A percentile compares a stretch with the other conserved stretches of the same genome.
Evolutionary conservation across 2,888 invertebrate species (phyloP).

Genomic region (Falcaria lacertinaria): DNA sequence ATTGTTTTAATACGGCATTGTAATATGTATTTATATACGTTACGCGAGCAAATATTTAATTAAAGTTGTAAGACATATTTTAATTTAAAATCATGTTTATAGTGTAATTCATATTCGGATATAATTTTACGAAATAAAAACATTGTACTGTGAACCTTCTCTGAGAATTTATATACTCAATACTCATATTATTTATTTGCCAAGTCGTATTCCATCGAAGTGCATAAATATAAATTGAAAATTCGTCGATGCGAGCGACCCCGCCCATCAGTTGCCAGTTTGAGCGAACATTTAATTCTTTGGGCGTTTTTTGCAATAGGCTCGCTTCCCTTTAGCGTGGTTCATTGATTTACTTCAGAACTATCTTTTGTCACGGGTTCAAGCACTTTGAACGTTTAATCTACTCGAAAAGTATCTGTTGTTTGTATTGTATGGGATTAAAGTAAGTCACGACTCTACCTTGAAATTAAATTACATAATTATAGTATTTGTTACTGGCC

Average conservation of each 20-base stretch:
- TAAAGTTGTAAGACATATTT: too few species aligned
- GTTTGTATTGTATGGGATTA: neutral
- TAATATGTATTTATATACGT: too few species aligned
- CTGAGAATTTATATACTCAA: too few species aligned
- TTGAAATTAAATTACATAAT: too few species aligned
- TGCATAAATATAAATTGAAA: constrained; percentile 44
- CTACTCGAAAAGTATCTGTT: neutral
- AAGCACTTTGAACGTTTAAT: neutral
- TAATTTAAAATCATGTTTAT: too few species aligned
- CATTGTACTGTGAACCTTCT: too few species aligned
- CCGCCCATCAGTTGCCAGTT: constrained; percentile 29
- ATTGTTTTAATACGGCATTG: too few species aligned
- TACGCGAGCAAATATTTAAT: too few species aligned
- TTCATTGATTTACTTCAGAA: constrained; percentile 14
- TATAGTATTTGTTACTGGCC: too few species aligned
- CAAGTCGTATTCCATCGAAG: constrained; percentile 18
- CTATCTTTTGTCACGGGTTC: constrained; percentile 2
- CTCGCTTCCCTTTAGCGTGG: constrained; percentile 9
- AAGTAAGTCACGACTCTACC: too few species aligned
- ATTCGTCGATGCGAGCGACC: constrained; percentile 33
- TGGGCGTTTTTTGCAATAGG: constrained; percentile 20
- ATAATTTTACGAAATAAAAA: too few species aligned
- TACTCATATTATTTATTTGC: constrained; percentile 18
- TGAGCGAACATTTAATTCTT: constrained; percentile 41
- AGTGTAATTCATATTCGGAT: too few species aligned